Evolutionary conservation across 2,797 vertebrate genomes (phyloP).

Genomic region (Pristis pectinata): DNA sequence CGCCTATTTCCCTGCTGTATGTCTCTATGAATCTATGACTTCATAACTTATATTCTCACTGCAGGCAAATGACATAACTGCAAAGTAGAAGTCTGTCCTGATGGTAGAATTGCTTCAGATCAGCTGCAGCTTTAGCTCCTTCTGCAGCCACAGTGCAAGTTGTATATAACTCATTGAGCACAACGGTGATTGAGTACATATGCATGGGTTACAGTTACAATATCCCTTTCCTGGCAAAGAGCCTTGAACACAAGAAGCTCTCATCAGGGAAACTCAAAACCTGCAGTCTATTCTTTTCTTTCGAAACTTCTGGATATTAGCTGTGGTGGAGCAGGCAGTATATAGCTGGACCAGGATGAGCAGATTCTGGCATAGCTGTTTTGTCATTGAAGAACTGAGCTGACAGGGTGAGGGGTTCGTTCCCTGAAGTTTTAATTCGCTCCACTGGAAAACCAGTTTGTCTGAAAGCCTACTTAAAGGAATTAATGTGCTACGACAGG

Average conservation of each 20-base stretch:
- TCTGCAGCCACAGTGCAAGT: neutral
- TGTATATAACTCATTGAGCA: neutral
- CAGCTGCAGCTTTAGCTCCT: neutral
- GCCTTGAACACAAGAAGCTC: neutral
- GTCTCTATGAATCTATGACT: neutral
- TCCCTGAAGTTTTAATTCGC: neutral
- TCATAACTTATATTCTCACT: neutral
- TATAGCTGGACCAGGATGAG: neutral
- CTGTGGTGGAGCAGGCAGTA: neutral
- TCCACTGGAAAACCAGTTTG: neutral
- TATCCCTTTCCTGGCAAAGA: neutral
- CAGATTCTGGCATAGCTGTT: neutral
- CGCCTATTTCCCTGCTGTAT: neutral
- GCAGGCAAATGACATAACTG: neutral
- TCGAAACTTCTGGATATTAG: neutral
- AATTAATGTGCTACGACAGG: neutral
- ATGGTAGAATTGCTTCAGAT: neutral
- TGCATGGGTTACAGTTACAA: neutral
- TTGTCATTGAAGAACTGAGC: neutral
- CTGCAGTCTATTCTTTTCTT: neutral
- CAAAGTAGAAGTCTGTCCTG: too few species aligned
- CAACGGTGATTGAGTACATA: neutral
- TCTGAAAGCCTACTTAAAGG: neutral
- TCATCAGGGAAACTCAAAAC: neutral
- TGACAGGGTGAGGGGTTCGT: neutral